Percentiles rank a stretch among this genome's conserved stretches.
These are phyloP conservation scores for Hoplias malabaricus DNA, from an alignment of 2,113 vertebrate species.

Conservation along the genomic window DNA sequence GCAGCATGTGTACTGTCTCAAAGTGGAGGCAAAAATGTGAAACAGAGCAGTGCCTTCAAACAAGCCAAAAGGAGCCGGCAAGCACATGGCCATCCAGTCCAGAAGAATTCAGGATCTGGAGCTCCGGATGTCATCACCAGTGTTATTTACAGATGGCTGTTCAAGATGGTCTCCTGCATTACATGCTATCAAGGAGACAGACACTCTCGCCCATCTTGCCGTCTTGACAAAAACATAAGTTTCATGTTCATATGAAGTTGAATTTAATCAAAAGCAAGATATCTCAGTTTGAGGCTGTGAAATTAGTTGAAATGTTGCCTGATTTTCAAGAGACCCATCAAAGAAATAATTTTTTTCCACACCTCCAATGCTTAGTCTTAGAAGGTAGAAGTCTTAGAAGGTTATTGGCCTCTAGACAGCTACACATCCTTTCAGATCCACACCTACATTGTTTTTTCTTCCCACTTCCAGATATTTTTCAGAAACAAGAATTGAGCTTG, in stretches of 20 bases:
- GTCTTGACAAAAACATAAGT: slow-evolving; percentile 20
- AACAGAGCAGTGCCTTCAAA: slow-evolving; percentile 17
- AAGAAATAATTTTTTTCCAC: no score
- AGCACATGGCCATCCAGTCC: background rate
- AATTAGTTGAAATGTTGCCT: slow-evolving; percentile 5
- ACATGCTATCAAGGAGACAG: background rate
- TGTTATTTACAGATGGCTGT: slow-evolving; percentile 15
- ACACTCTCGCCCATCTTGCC: background rate
- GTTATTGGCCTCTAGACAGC: no score
- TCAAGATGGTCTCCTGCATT: background rate
- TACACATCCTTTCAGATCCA: no score
- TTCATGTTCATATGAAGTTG: slow-evolving; percentile 25
- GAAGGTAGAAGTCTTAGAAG: no score
- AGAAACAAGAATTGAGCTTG: no score
- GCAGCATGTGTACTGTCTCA: background rate
- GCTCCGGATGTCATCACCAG: slow-evolving; percentile 28
- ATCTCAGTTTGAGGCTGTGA: slow-evolving; percentile 10
- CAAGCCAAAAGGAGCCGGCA: slow-evolving; percentile 1
- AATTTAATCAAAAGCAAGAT: slow-evolving; percentile 37
- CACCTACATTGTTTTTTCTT: no score
- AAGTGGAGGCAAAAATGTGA: slow-evolving; percentile 11
- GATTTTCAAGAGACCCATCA: no score
- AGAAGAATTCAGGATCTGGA: slow-evolving; percentile 28
- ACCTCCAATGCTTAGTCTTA: no score
- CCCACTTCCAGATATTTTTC: background rate